Percentiles rank a stretch among this genome's conserved stretches.
Evolutionary conservation across 2,113 vertebrate species (phyloP).

Genomic region (Actenoides hombroni): DNA sequence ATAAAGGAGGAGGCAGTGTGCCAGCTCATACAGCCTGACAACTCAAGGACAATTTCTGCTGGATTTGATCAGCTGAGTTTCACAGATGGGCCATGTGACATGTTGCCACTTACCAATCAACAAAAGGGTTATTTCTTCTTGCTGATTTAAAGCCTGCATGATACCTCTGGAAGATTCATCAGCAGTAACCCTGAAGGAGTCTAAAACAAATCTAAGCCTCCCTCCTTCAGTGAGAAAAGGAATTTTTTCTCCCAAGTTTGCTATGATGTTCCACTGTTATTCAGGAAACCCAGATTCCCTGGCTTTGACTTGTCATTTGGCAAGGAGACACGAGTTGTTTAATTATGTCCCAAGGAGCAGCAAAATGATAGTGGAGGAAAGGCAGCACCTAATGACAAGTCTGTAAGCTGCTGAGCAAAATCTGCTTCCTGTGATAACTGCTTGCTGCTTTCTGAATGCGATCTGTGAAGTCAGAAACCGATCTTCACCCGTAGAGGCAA

Average conservation of each 20-base stretch:
- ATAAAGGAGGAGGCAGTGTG: background rate
- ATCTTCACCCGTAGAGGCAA: background rate
- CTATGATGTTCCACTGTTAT: background rate
- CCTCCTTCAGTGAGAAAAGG: background rate
- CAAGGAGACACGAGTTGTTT: background rate
- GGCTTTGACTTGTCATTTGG: background rate
- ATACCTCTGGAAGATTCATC: background rate
- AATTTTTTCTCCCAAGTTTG: background rate
- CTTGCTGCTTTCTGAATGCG: background rate
- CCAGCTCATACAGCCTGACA: constrained; percentile 18
- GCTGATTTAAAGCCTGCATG: background rate
- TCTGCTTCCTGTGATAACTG: constrained; percentile 14
- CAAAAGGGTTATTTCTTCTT: background rate
- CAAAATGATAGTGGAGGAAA: background rate
- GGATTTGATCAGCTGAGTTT: constrained; percentile 14
- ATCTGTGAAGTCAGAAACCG: background rate
- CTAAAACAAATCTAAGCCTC: background rate
- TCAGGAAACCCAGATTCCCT: background rate
- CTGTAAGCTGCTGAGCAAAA: constrained; percentile 2
- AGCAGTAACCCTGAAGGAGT: background rate
- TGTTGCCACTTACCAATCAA: background rate
- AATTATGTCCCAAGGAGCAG: background rate
- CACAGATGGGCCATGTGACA: background rate
- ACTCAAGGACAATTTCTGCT: constrained; percentile 33
- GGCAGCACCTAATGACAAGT: constrained; percentile 1